These are phyloP conservation scores for Gymnarchus niloticus DNA, from an alignment of 2,113 vertebrate genomes.

Conservation along the genomic window DNA sequence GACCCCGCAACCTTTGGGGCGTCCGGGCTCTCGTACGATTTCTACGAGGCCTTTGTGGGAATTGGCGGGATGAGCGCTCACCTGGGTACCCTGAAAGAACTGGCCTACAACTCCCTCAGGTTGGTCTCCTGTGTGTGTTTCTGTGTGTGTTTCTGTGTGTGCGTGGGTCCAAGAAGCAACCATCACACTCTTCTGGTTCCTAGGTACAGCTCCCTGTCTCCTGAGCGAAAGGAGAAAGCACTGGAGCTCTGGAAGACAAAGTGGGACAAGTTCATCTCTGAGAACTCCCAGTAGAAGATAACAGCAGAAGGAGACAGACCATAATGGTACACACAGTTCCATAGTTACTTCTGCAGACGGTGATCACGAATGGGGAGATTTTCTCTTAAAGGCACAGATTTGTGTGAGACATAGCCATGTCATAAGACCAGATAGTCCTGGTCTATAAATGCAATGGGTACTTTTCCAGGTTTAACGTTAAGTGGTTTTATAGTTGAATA, in stretches of 20 bases:
- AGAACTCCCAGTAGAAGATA: slow-evolving; percentile 34
- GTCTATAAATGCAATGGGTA: no score
- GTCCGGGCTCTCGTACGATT: slow-evolving; percentile 80
- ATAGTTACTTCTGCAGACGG: neutral
- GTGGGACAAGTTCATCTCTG: slow-evolving; percentile 77
- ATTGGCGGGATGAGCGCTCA: slow-evolving; percentile 74
- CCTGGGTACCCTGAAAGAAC: slow-evolving; percentile 80
- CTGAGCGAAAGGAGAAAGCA: slow-evolving; percentile 52
- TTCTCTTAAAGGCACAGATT: no score
- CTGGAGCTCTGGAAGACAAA: slow-evolving; percentile 63
- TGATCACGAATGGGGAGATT: no score
- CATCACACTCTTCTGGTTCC: slow-evolving; percentile 19
- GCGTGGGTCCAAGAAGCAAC: neutral
- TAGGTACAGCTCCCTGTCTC: slow-evolving; percentile 76
- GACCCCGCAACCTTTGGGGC: slow-evolving; percentile 78
- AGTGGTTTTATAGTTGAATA: no score
- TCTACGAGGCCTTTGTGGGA: slow-evolving; percentile 83
- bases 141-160: slow-evolving; percentile 47
- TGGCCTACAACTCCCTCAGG: slow-evolving; percentile 81
- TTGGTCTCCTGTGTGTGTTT: slow-evolving; percentile 47
- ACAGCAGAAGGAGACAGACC: neutral
- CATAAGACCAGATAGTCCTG: no score
- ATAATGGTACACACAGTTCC: neutral
- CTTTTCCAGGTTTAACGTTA: no score
- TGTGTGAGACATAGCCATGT: no score